phyloP scores from a whole-genome alignment of 2,113 vertebrate species.

The Neogale vison region DNA sequence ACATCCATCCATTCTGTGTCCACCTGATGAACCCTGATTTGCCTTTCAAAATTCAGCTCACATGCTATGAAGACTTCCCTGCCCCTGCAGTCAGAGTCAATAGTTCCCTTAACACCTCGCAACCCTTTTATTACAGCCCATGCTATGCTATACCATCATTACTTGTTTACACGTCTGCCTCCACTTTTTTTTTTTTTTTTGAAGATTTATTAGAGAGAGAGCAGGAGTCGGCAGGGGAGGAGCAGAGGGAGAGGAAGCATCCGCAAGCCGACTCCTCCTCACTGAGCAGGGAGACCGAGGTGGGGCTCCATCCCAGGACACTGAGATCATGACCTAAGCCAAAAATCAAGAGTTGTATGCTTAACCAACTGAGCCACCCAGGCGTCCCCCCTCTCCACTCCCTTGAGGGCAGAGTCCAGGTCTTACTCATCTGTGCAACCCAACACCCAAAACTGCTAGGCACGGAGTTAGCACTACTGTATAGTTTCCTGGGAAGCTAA shows the following conservation, averaged over 20 bases:
- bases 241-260: background rate
- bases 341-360: background rate
- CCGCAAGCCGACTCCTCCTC: background rate
- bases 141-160: background rate
- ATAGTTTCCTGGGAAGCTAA: background rate
- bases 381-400: background rate
- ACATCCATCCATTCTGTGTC: background rate
- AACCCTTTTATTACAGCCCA: background rate
- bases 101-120: background rate
- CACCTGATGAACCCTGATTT: background rate
- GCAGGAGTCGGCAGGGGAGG: background rate
- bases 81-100: conserved; percentile 1
- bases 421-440: background rate
- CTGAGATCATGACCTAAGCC: background rate
- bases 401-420: background rate
- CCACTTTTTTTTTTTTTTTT: background rate
- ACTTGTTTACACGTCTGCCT: background rate
- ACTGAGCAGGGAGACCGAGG: background rate
- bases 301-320: background rate
- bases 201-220: background rate
- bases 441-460: background rate
- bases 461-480: background rate
- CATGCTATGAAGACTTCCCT: background rate
- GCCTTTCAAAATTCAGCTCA: background rate
- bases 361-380: background rate